phyloP scores from a whole-genome alignment of 2,797 vertebrate species.

The Sebastes steindachneri region DNA sequence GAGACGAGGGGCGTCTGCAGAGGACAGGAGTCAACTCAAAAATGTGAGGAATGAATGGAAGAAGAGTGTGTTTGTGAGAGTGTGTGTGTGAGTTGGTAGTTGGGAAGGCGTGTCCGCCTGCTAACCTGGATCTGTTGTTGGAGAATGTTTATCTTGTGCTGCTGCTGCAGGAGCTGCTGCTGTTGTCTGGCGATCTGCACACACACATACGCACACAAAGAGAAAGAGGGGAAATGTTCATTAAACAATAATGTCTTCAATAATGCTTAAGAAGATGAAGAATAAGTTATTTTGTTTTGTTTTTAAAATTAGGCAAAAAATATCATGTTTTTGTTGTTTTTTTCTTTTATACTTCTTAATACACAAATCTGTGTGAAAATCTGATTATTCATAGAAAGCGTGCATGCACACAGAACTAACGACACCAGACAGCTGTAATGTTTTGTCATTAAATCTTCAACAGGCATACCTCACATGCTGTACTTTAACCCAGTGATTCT shows the following conservation, averaged over 20 bases:
- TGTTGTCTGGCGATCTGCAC: slow-evolving; percentile 94
- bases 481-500: no score
- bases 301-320: not conserved
- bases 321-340: not conserved
- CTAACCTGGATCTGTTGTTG: slow-evolving; percentile 98
- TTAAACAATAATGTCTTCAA: not conserved
- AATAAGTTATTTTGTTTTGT: not conserved
- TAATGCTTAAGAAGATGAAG: not conserved
- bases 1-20: not conserved
- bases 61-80: not conserved
- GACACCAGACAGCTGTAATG: not conserved
- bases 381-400: not conserved
- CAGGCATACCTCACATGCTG: not conserved
- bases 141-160: slow-evolving; percentile 97
- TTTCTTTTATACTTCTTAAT: no score
- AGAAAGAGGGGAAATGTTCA: not conserved
- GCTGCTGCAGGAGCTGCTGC: slow-evolving; percentile 96
- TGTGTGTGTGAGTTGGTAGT: not conserved
- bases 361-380: not conserved
- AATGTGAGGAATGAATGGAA: not conserved
- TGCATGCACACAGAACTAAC: not conserved
- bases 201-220: slow-evolving; percentile 54
- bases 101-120: slow-evolving; percentile 5
- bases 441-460: not conserved
- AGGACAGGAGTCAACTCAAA: not conserved